These are phyloP conservation scores for Campoletis raptor DNA, from an alignment of 2,888 invertebrate genomes.

Conservation along the genomic window DNA sequence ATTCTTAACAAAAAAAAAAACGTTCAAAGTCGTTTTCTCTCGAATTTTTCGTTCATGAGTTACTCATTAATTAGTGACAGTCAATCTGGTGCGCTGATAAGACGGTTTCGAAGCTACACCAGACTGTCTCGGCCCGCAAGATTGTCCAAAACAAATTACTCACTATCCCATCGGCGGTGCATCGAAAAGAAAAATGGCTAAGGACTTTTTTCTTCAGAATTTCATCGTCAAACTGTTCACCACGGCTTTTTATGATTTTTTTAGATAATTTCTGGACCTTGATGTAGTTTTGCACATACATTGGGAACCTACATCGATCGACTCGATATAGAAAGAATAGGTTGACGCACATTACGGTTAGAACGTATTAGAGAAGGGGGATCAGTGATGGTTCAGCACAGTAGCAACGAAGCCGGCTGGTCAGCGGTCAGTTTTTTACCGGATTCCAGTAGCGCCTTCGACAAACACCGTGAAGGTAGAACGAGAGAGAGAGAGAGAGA, in stretches of 20 bases:
- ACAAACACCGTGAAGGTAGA: conserved; percentile 79
- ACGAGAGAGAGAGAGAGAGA: conserved; percentile 28
- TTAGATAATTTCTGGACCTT: not conserved
- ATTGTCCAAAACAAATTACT: not conserved
- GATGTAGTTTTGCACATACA: not conserved
- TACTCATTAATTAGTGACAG: not conserved
- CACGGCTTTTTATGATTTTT: not conserved
- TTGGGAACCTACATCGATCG: not conserved
- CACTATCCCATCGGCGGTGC: not conserved
- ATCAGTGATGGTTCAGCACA: conserved; percentile 66
- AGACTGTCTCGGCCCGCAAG: not conserved
- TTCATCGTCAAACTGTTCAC: not conserved
- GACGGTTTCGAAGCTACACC: not conserved
- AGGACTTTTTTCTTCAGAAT: not conserved
- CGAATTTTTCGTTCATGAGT: not conserved
- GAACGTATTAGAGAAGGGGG: conserved; percentile 59
- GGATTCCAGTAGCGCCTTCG: conserved; percentile 84
- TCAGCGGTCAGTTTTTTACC: conserved; percentile 81
- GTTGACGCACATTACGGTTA: conserved; percentile 51
- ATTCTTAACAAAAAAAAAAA: not conserved
- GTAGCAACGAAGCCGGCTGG: conserved; percentile 82
- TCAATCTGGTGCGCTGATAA: too few species aligned
- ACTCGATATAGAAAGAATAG: conserved; percentile 20
- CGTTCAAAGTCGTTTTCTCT: not conserved
- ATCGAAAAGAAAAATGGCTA: not conserved